Evolutionary conservation across 2,113 vertebrate genomes (phyloP).

Genomic region (Cathartes aura): DNA sequence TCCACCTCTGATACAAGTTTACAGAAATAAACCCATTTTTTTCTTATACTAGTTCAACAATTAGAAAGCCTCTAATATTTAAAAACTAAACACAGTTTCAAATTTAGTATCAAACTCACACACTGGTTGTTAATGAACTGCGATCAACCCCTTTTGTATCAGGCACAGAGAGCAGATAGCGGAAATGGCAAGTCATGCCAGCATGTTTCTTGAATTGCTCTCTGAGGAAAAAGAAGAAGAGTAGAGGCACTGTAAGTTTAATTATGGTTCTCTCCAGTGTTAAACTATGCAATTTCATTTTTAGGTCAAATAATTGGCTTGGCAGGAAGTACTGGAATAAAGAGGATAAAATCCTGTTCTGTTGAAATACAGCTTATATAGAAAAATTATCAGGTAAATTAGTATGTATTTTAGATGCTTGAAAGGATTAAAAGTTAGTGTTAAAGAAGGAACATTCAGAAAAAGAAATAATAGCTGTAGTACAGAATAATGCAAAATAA

Average conservation of each 20-base stretch:
- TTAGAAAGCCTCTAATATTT: neutral
- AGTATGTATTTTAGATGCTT: neutral
- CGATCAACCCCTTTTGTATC: neutral
- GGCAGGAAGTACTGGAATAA: neutral
- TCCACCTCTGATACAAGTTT: neutral
- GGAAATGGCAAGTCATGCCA: neutral
- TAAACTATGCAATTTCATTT: neutral
- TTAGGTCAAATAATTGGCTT: neutral
- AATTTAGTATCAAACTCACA: neutral
- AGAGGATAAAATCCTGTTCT: neutral
- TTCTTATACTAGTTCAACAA: neutral
- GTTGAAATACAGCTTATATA: neutral
- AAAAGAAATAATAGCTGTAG: neutral
- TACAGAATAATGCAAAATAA: neutral
- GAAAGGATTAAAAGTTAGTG: neutral
- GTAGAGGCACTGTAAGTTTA: neutral
- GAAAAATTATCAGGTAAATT: neutral
- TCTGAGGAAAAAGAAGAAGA: neutral
- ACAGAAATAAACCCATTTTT: neutral
- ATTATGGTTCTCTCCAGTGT: neutral
- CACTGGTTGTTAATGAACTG: neutral
- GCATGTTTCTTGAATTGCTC: neutral
- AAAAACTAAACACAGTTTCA: neutral
- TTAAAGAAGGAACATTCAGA: neutral
- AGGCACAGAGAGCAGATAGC: neutral